Base-by-base conservation (phyloP, 2,888 invertebrate genomes). In the Drosophila monieri region DNA sequence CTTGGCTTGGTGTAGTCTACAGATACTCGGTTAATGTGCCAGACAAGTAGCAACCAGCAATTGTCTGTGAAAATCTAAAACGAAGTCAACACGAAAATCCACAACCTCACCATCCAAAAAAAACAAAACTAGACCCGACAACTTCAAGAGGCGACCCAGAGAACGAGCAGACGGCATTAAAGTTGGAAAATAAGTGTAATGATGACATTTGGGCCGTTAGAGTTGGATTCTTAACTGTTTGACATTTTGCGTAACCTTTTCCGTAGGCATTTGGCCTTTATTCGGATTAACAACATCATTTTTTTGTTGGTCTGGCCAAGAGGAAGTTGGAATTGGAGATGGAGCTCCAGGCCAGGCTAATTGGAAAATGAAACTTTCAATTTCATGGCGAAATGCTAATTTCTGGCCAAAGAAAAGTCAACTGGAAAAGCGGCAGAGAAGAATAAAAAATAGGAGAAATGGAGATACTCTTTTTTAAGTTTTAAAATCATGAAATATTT, bases 171-270 rank as follows among this genome's bases (percentile, higher is more conserved):
- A 80, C 81, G 76, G 80, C 88, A 74, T 85, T 84, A 88, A 88
- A 84, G 78, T 78, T 72, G 73, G 78, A 74, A 83, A 88, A 84
- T 85, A 88, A 88, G 84, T 88, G 85, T 88, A 88, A 85, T 88
- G 87, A 85, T 81, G 88, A 83, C 88, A 87, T 88, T 79, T 85
- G 84, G 76, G 78, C 90, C 89, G 89, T 90, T 90, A 88, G 49
- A 73, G 54, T 72, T 41, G 66, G 85, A 84, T 87, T 89, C 80
- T 88, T 90, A 90, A 89, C 89, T 90, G 88, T 90, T 80, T 89
- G 89, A 90, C 90, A 90, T 89, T 89, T 90, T 88, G 89, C 88
- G 88, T 89, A 90, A 89, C 90, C 90, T 90, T 90, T 80, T 89
- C 80, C 79, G 70, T 72, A 74, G 85, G 76, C 81, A 72, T 80